These are phyloP conservation scores for Ceratosolen fusciceps DNA, from an alignment of 1,140 invertebrate genomes.

Conservation along the genomic window DNA sequence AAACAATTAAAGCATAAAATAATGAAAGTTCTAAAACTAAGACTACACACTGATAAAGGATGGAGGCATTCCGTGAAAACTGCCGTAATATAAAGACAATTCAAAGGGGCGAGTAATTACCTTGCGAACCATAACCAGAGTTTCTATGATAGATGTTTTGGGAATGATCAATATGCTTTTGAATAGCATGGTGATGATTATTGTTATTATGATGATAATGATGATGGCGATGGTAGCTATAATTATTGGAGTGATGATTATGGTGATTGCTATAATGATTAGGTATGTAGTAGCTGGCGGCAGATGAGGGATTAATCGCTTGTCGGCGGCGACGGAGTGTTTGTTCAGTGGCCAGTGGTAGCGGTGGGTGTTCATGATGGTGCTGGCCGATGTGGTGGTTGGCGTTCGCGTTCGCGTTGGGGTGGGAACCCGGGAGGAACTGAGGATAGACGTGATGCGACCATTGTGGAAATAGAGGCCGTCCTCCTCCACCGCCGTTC, in stretches of 20 bases:
- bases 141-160: conserved; percentile 76
- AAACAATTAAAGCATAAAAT: background rate
- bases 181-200: conserved; percentile 72
- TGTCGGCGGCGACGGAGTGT: conserved; percentile 65
- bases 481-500: conserved; percentile 72
- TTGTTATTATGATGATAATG: conserved; percentile 70
- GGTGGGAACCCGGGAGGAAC: conserved; percentile 89
- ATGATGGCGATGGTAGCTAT: conserved; percentile 69
- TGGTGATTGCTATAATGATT: conserved; percentile 71
- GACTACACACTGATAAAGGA: conserved; percentile 12
- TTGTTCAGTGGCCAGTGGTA: conserved; percentile 68
- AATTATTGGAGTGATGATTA: conserved; percentile 69
- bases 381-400: conserved; percentile 72
- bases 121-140: conserved; percentile 77
- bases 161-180: conserved; percentile 75
- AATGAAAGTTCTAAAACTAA: conserved; percentile 1
- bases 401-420: conserved; percentile 76
- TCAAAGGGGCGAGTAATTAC: conserved; percentile 67
- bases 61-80: conserved; percentile 43
- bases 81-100: conserved; percentile 21
- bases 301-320: conserved; percentile 55
- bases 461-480: conserved; percentile 91
- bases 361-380: conserved; percentile 73
- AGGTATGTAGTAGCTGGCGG: conserved; percentile 57
- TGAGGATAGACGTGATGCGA: conserved; percentile 93